Evolutionary conservation across 1,140 invertebrate genomes (phyloP), one percentile per base, ranked within the genome.

Genomic region (Solenopsis invicta): DNA sequence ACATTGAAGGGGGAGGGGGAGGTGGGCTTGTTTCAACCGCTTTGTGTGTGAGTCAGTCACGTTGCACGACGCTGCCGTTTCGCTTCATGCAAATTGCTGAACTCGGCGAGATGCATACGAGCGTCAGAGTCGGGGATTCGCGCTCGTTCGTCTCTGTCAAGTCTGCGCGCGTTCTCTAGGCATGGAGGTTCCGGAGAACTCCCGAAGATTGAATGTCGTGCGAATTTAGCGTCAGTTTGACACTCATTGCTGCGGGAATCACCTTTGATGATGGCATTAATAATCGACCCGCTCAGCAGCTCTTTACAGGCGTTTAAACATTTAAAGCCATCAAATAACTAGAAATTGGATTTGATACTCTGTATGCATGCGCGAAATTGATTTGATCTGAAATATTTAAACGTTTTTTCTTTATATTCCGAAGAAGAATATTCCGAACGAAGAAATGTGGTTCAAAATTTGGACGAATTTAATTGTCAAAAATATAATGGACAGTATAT

Each of bases 211-310:
- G 82, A 85, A 78, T 78, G 82, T 85, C 82, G 74, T 74, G 59
- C 48, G 50, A 78, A 85, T 85, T 85, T 78, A 64, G 10, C 74
- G 82, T 85, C 74, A 85, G 82, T 85, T 85, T 85, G 82, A 85
- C 82, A 85, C 72, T 85, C 82, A 85, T 85, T 85, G 82, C 75
- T 45, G 48, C 21, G 50, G n/a, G 69, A 34, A 75, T 84, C 69
- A 75, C 54, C 56, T 75, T 75, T 84, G 69, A 84, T 74, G 80
- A 62, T 45, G 18, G 41, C 24, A 84, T 84, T 75, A 84, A 84
- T 84, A 84, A 84, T 84, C 80, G 45, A 59, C 52, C 52, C 50
- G 37, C 37, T 74, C 54, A 74, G 54, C 80, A 13, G 24, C 21
- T 37, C 34, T 45, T 24, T 54, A 16, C 54, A 34, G 67, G 24